A percentile compares a stretch with the other conserved stretches of the same genome.
Conservation (phyloP, 2,888 invertebrate genomes). For the Cremastinae sp. region DNA sequence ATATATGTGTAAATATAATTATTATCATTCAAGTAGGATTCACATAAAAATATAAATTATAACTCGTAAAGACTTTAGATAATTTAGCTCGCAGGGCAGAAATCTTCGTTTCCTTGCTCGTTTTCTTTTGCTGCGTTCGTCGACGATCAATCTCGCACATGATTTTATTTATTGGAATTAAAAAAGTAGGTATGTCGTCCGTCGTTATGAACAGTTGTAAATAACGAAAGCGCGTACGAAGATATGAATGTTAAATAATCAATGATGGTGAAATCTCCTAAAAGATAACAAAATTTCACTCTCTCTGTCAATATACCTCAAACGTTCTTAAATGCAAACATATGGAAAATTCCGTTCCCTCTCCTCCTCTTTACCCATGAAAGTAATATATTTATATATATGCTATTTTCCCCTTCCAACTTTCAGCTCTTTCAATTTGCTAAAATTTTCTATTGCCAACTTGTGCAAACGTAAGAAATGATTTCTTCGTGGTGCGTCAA, state of each 20-base stretch:
- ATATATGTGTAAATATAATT: slow-evolving; percentile 56
- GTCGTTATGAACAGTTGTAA: slow-evolving; percentile 21
- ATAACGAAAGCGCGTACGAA: slow-evolving; percentile 27
- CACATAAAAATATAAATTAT: slow-evolving; percentile 73
- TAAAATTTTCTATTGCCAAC: slow-evolving; percentile 17
- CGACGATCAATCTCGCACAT: slow-evolving; percentile 49
- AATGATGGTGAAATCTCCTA: slow-evolving; percentile 30
- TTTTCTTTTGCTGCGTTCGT: slow-evolving; percentile 16
- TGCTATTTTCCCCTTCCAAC: not conserved
- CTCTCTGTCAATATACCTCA: slow-evolving; percentile 26
- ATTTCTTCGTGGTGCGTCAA: not conserved
- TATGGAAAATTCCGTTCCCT: slow-evolving; percentile 18
- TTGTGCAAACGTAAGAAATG: slow-evolving; percentile 6
- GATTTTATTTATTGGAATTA: slow-evolving; percentile 9
- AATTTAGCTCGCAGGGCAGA: slow-evolving; percentile 35
- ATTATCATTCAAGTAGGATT: slow-evolving; percentile 67
- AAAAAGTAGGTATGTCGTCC: slow-evolving; percentile 34
- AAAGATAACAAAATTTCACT: slow-evolving; percentile 13
- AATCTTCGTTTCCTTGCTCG: not conserved
- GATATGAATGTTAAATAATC: slow-evolving; percentile 4
- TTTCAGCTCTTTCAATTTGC: slow-evolving; percentile 1
- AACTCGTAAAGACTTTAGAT: slow-evolving; percentile 52
- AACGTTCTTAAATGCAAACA: slow-evolving; percentile 48
- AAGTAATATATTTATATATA: not conserved
- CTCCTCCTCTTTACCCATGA: not conserved